These are phyloP conservation scores for Clarias gariepinus DNA, from an alignment of 2,113 vertebrate genomes.

Conservation along the genomic window DNA sequence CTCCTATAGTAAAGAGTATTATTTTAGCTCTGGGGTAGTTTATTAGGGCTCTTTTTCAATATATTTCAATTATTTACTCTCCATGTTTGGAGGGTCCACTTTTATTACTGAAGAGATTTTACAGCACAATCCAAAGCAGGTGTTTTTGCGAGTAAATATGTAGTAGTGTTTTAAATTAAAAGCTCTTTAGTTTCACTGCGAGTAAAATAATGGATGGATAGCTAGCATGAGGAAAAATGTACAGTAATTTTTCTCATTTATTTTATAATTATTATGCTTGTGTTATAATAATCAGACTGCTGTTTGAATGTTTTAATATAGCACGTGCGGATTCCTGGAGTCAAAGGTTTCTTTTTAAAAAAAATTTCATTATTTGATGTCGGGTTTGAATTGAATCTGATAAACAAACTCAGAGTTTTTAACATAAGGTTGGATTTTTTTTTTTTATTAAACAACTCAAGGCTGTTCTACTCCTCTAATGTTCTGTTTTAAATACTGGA, in stretches of 20 bases:
- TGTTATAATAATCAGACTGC: neutral
- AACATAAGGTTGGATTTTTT: neutral
- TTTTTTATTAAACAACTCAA: neutral
- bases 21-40: neutral
- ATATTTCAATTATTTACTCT: conserved; percentile 26
- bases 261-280: neutral
- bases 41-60: neutral
- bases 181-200: no score
- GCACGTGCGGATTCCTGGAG: neutral
- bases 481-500: neutral
- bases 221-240: neutral
- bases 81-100: neutral
- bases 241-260: neutral
- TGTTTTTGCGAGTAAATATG: neutral
- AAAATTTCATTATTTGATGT: neutral
- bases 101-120: neutral
- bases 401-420: neutral
- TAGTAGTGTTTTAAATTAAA: neutral
- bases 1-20: neutral
- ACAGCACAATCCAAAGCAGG: neutral
- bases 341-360: neutral
- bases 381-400: neutral
- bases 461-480: neutral
- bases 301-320: neutral
- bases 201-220: neutral